Evolutionary conservation across 2,797 vertebrate genomes (phyloP).

Genomic region (Eupleurogrammus muticus): DNA sequence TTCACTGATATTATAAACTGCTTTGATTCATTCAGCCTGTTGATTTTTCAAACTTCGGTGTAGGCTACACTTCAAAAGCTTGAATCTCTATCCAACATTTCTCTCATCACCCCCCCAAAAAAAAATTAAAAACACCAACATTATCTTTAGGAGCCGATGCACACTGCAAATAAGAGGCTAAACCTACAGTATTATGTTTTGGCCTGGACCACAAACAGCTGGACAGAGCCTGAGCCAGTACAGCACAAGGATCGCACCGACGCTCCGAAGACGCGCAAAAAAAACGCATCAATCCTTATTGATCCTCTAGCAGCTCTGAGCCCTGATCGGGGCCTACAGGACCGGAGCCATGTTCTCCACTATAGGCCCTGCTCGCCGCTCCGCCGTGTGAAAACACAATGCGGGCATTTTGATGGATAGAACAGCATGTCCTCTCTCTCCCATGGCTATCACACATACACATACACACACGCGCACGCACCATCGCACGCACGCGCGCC

Average conservation of each 20-base stretch:
- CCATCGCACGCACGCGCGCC: too few species aligned
- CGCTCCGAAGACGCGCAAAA: conserved; percentile 58
- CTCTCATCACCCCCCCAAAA: conserved; percentile 4
- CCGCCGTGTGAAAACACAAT: conserved; percentile 80
- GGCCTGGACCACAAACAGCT: conserved; percentile 27
- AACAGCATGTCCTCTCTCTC: conserved; percentile 79
- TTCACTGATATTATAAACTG: neutral
- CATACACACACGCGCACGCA: conserved; percentile 50
- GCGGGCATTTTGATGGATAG: conserved; percentile 85
- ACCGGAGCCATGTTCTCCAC: conserved; percentile 64
- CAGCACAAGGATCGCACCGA: conserved; percentile 27
- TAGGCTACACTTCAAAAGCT: neutral
- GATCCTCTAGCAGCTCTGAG: conserved; percentile 64
- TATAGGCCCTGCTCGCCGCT: conserved; percentile 66
- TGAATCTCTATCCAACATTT: conserved; percentile 3
- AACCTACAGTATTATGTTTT: conserved; percentile 8
- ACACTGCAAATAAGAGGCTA: conserved; percentile 3
- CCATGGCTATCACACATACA: conserved; percentile 58
- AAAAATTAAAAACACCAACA: neutral
- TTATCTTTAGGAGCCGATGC: conserved; percentile 6
- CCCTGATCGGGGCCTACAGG: conserved; percentile 64
- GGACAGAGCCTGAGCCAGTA: conserved; percentile 36
- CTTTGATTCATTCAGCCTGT: conserved; percentile 63
- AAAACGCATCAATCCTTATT: conserved; percentile 59
- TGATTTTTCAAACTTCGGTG: conserved; percentile 70